Base-by-base conservation (phyloP, 92 coral and sea anemone genomes). In the Heliopora coerulea region DNA sequence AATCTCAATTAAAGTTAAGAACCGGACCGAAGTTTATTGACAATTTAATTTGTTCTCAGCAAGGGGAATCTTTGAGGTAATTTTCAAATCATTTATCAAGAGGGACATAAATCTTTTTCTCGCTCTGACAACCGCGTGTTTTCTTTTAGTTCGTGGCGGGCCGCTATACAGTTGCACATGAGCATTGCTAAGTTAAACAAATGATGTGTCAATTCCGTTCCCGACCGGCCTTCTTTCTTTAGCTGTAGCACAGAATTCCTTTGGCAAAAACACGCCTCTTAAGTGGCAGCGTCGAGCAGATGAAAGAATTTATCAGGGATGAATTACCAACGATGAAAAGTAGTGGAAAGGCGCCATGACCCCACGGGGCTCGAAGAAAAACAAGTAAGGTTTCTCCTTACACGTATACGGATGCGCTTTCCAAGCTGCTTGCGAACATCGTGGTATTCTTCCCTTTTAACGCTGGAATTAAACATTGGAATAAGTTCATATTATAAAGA, bases 21-120 rank as follows among this genome's bases (percentile, higher is more conserved):
- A 44, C 74, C 58, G 37, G 17, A 30, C 74, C 74, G 74, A 67
- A 49, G 5, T 18, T 44, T 67, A 67, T 67, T 67, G 74, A 67
- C 74, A 67, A 67, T 67, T 67, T 67, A 67, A 67, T 67, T 67
- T 67, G 74, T 67, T 67, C 74, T 67, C 74, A 67, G 74, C 74
- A 48, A 67, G 74, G 74, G 74, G 32, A 46, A 67, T 41, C 41
- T 67, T 67, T 67, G 58, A 67, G 23, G 74, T 49, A 67, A 67
- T 67, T 67, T 67, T 67, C 74, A 67, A 67, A 67, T 67, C 74
- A 67, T 67, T 67, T 67, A 67, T 67, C 74, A 67, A 44, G 33
- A 21, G 59, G 21, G 27, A 21, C 74, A 67, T 67, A 67, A 67
- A 67, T 67, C 74, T 46, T n/a, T 46, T 15, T 6, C 14, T n/a